Percentiles rank a stretch among this genome's conserved stretches.
phyloP scores from a whole-genome alignment of 2,888 invertebrate genomes.

The Melitaea athalia region DNA sequence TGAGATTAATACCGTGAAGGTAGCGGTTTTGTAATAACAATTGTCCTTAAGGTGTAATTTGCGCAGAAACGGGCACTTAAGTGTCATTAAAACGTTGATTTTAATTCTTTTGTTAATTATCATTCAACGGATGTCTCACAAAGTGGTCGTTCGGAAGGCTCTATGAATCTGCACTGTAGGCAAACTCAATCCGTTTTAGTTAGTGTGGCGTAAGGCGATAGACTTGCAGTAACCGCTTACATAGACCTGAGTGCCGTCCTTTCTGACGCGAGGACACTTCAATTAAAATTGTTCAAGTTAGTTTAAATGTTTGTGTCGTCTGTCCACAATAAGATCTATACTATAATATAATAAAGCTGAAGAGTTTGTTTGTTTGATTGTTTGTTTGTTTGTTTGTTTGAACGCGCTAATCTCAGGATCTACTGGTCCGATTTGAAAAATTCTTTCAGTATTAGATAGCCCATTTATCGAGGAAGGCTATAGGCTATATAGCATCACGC shows the following conservation, averaged over 20 bases:
- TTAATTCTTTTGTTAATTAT: conserved; percentile 34
- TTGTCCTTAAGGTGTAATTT: conserved; percentile 37
- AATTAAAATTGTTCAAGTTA: conserved; percentile 77
- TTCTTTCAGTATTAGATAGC: too few species aligned
- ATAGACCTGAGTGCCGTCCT: conserved; percentile 46
- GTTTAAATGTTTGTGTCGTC: conserved; percentile 73
- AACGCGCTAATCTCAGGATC: too few species aligned
- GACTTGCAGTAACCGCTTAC: conserved; percentile 50
- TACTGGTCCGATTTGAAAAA: too few species aligned
- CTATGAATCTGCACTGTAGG: conserved; percentile 30
- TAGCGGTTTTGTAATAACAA: conserved; percentile 37
- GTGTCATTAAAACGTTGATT: conserved; percentile 29
- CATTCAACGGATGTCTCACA: conserved; percentile 12
- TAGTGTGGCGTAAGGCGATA: conserved; percentile 43
- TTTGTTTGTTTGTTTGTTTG: too few species aligned
- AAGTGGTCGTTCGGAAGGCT: conserved; percentile 23
- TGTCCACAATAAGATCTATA: conserved; percentile 42
- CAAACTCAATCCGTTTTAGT: conserved; percentile 56
- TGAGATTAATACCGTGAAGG: conserved; percentile 30
- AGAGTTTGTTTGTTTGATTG: too few species aligned
- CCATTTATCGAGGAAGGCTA: too few species aligned
- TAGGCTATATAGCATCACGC: too few species aligned
- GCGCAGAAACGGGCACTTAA: conserved; percentile 33
- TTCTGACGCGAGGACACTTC: conserved; percentile 52
- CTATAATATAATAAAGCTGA: too few species aligned